Base-by-base conservation (phyloP, 2,113 vertebrate genomes). In the Cyanoderma ruficeps region DNA sequence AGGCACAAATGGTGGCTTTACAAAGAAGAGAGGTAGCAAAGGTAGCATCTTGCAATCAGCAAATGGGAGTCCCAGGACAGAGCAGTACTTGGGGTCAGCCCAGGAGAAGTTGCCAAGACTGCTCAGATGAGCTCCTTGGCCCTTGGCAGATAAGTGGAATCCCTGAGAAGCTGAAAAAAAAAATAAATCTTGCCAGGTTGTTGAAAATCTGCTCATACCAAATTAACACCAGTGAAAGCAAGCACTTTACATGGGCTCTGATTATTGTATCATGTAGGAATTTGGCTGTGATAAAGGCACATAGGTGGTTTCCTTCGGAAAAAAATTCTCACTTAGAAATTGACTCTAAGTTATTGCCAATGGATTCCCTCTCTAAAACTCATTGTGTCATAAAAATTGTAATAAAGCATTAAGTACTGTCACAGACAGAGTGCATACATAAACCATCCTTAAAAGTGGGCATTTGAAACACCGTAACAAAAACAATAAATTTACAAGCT, bases 401-500 rank as follows among this genome's bases (percentile, higher is more conserved):
- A 74, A 63, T 90, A 93, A 93, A 93, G 75, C 47, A 35, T 31
- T 67, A 89, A 90, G 49, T 74, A 69, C 64, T 94, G 39, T 84
- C 77, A 89, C 33, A 83, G 79, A 57, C 53, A 80, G 42, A 70
- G 63, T 47, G 17, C 18, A 3, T 65, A 35, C 44, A 89, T 92
- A 94, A 93, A 75, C 69, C 49, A 81, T 84, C 52, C 64, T 83
- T 89, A 64, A 71, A 69, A 87, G 24, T 15, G n/a, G 11, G 4
- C 49, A 84, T 87, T 49, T 47, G 47, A 89, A 81, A 77, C 60
- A 74, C 10, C 9, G 3, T 74, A 92, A 67, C 7, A 76, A 69
- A 87, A 91, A 42, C 23, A 83, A 67, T 60, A 44, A 1, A 23
- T 92, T 94, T 82, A 82, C 33, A 64, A 91, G 44, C 21, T 56